A percentile compares a stretch with the other conserved stretches of the same genome.
Conservation (phyloP, 2,888 invertebrate species). For the Macrosoma leucophasiata region DNA sequence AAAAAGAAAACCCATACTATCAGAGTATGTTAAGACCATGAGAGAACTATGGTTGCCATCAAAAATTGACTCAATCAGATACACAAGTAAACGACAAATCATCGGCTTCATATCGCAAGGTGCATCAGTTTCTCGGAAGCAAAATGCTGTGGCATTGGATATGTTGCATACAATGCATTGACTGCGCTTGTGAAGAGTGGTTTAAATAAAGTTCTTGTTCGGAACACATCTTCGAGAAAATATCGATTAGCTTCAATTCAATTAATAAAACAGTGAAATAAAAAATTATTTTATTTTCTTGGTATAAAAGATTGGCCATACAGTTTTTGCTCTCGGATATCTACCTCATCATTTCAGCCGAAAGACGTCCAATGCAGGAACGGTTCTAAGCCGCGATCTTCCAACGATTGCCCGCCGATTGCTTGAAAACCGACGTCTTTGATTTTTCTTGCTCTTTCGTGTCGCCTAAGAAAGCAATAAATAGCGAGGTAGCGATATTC, state of each 20-base stretch:
- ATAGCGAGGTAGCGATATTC: too few species aligned
- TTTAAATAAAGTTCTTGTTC: slow-evolving; percentile 71
- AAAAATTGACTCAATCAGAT: slow-evolving; percentile 70
- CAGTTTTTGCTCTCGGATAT: too few species aligned
- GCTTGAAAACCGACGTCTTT: too few species aligned
- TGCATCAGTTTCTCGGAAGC: slow-evolving; percentile 82
- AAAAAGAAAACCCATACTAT: slow-evolving; percentile 39
- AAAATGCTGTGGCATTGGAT: slow-evolving; percentile 82
- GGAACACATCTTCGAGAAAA: slow-evolving; percentile 80
- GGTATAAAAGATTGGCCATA: too few species aligned
- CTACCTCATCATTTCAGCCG: too few species aligned
- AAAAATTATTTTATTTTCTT: neutral
- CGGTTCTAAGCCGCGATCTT: too few species aligned
- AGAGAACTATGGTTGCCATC: slow-evolving; percentile 82
- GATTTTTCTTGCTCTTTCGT: too few species aligned
- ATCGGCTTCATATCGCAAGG: slow-evolving; percentile 85
- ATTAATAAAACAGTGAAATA: slow-evolving; percentile 33
- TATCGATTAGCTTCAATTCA: slow-evolving; percentile 77
- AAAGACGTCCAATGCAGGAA: too few species aligned
- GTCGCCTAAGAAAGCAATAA: too few species aligned
- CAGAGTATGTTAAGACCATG: slow-evolving; percentile 78
- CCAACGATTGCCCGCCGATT: too few species aligned
- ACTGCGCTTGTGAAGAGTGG: slow-evolving; percentile 36
- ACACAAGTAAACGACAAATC: slow-evolving; percentile 79
- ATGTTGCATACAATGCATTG: slow-evolving; percentile 78